Evolutionary conservation across 2,888 invertebrate genomes (phyloP), one percentile per base, ranked within the genome.

Genomic region (Clusia tigrina): DNA sequence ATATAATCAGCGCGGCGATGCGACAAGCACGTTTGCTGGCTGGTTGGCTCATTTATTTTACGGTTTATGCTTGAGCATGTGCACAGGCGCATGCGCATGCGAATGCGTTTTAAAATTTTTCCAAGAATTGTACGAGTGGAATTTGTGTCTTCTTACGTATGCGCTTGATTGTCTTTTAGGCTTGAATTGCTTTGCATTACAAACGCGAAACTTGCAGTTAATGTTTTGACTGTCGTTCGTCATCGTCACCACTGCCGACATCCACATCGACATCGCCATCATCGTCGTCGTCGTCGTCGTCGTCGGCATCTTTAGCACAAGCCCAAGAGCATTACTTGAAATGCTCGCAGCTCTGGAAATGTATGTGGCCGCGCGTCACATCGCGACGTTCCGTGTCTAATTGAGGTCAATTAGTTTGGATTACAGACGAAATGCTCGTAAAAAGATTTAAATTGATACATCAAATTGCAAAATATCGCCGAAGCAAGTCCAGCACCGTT

Each of bases 391-490:
- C 46, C 64, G 67, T 67, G 65, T 71, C 73, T 80, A 80, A 79
- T 80, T 79, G 79, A 78, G 79, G 80, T 79, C 79, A 80, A 79
- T 79, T 79, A 79, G 78, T 71, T 78, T 73, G 75, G 66, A 78
- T 70, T 69, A 73, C 71, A 72, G 66, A 67, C 25, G n/a, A 55
- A 53, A 60, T n/a, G n/a, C n/a, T n/a, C n/a, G n/a, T 54, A 60
- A 48, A 58, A 60, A 64, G 52, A 57, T 60, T 62, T 58, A 58
- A 62, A 62, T 62, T 62, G 62, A 62, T 62, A 62, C 32, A 54
- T 62, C 60, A 60, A 32, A 54, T 12, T n/a, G n/a, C n/a, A n/a
- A n/a, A n/a, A n/a, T n/a, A n/a, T n/a, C n/a, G n/a, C n/a, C n/a
- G n/a, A n/a, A n/a, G n/a, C n/a, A n/a, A n/a, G n/a, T n/a, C n/a